Evolutionary conservation across 2,113 vertebrate genomes (phyloP).

Genomic region (Leptosomus discolor): DNA sequence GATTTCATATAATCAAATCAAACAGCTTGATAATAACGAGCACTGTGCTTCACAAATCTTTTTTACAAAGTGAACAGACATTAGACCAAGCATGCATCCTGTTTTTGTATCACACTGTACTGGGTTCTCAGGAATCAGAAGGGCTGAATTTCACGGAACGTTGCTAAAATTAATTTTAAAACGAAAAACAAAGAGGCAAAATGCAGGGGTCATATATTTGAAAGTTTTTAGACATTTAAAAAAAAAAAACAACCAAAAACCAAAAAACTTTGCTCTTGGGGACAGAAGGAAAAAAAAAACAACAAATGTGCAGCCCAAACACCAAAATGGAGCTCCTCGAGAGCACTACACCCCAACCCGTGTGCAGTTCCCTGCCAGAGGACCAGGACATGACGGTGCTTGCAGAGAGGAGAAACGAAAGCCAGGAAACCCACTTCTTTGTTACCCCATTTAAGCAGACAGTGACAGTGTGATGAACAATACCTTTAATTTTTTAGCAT

Average conservation of each 20-base stretch:
- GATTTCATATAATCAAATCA: background rate
- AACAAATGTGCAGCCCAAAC: background rate
- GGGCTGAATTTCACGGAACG: fast-evolving
- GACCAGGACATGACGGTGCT: background rate
- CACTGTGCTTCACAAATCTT: background rate
- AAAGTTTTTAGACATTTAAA: background rate
- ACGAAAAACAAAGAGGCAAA: background rate
- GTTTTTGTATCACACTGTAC: background rate
- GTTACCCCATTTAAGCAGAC: background rate
- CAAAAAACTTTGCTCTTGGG: background rate
- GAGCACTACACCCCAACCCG: background rate
- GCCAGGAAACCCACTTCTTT: background rate
- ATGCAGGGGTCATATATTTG: background rate
- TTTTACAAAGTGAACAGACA: background rate
- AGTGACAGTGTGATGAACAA: background rate
- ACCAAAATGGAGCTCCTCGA: background rate
- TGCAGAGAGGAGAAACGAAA: background rate
- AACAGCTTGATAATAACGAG: background rate
- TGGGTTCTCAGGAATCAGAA: background rate
- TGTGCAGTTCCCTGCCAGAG: background rate
- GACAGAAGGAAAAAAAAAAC: background rate
- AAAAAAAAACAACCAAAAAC: no score
- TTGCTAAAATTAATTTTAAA: background rate
- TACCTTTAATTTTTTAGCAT: background rate
- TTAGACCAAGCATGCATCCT: background rate